Base-by-base conservation (phyloP, 2,113 vertebrate species). In the Menura novaehollandiae region DNA sequence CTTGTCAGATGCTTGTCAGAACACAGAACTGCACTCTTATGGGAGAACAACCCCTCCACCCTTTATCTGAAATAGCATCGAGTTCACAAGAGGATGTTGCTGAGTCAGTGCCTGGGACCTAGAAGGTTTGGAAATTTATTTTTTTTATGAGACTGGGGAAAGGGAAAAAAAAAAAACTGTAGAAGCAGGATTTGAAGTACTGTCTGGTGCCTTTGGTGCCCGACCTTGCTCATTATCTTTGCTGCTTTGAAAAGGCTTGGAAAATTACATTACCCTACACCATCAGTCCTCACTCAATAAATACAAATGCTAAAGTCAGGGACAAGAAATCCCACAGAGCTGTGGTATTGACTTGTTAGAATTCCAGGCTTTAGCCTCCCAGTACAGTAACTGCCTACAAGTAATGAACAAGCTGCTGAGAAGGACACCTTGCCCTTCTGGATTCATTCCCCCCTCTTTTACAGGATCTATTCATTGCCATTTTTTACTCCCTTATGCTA, bases 161-260 rank as follows among this genome's bases (percentile, higher is more conserved):
- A 66, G 19, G 8, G 6, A 2, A 23, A 60, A 26, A 23, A 21
- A 46, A 63, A 56, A 30, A 47, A 20, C 11, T 0, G 18, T 15
- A 78, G 52, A 68, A 79, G 49, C 17, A 33, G 53, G 68, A 11
- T 76, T 73, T 44, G 80, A 74, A 95, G 79, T 80, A 51, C 27
- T 43, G 62, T 88, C n/a, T 32, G 27, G n/a, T 49, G 56, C 91
- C 47, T 96, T 98, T 97, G 89, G 93, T 96, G 93, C 94, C 78
- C 92, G 94, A 97, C 98, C 95, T 98, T 97, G 96, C 95, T 97
- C 96, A 93, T 98, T 98, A 98, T 98, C 97, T 98, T 89, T 30
- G 78, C 92, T 92, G 94, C 96, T 97, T 97, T 95, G 94, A 95
- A 87, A 89, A 92, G 88, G 62, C 89, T 95, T 89, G 84, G 94